phyloP scores from a whole-genome alignment of 2,797 vertebrate species.

The Myripristis murdjan region DNA sequence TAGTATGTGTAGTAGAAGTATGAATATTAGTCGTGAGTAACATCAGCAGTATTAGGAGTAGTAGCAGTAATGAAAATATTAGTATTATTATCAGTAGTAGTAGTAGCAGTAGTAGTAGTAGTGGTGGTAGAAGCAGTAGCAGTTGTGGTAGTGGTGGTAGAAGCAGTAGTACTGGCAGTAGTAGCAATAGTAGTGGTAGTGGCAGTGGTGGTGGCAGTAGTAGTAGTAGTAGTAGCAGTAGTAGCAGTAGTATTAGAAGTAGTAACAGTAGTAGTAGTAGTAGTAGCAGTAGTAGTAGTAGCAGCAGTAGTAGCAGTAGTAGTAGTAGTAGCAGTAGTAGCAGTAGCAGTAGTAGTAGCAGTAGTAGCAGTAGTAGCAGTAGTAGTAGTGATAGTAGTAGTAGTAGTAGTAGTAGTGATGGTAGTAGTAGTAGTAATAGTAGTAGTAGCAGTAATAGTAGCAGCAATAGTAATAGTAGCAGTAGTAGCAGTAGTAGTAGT shows the following conservation, averaged over 20 bases:
- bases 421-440: background rate
- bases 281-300: no score
- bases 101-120: background rate
- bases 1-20: background rate
- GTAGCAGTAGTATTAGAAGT: no score
- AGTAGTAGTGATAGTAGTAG: background rate
- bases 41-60: background rate
- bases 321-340: no score
- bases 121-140: background rate
- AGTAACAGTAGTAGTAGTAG: no score
- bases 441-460: background rate
- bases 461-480: background rate
- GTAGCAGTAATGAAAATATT: background rate
- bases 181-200: background rate
- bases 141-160: background rate
- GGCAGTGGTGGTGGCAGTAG: background rate
- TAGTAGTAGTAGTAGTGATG: background rate
- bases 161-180: background rate
- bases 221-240: background rate
- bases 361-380: background rate
- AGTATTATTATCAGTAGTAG: background rate
- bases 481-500: background rate
- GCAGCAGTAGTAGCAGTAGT: no score
- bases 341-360: no score
- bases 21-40: background rate